Conservation (phyloP, 2,113 vertebrate genomes). For the Coptodon rendalli region DNA sequence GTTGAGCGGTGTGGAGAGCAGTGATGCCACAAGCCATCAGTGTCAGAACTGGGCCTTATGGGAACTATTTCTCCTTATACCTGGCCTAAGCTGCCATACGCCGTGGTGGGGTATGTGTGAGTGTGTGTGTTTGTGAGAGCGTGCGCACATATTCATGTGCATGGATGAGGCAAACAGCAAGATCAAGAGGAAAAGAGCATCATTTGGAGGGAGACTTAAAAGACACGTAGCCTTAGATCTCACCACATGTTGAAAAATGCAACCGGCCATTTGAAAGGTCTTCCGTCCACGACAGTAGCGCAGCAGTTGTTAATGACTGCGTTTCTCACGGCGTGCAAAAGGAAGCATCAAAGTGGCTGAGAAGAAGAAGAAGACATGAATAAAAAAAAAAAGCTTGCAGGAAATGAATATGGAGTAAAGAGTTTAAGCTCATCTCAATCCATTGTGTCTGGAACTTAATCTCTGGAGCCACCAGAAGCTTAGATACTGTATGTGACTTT, state of each 20-base stretch:
- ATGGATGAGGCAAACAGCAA: background rate
- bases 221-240: background rate
- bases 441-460: slow-evolving; percentile 50
- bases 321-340: slow-evolving; percentile 39
- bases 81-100: slow-evolving; percentile 35
- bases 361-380: slow-evolving; percentile 8
- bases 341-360: slow-evolving; percentile 39
- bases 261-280: slow-evolving; percentile 24
- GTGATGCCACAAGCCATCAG: slow-evolving; percentile 38
- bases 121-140: background rate
- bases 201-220: slow-evolving; percentile 25
- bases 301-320: slow-evolving; percentile 17
- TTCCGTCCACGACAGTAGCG: background rate
- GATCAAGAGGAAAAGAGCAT: slow-evolving; percentile 6
- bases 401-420: slow-evolving; percentile 46
- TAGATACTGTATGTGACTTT: slow-evolving; percentile 48
- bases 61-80: slow-evolving; percentile 21
- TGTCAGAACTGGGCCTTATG: slow-evolving; percentile 17
- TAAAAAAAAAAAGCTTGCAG: background rate
- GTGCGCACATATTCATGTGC: background rate
- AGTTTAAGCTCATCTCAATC: slow-evolving; percentile 54
- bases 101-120: background rate
- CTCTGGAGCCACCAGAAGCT: slow-evolving; percentile 41
- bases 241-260: slow-evolving; percentile 22
- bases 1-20: background rate